Conservation (phyloP, 2,113 vertebrate genomes). For the Proterorhinus semilunaris region DNA sequence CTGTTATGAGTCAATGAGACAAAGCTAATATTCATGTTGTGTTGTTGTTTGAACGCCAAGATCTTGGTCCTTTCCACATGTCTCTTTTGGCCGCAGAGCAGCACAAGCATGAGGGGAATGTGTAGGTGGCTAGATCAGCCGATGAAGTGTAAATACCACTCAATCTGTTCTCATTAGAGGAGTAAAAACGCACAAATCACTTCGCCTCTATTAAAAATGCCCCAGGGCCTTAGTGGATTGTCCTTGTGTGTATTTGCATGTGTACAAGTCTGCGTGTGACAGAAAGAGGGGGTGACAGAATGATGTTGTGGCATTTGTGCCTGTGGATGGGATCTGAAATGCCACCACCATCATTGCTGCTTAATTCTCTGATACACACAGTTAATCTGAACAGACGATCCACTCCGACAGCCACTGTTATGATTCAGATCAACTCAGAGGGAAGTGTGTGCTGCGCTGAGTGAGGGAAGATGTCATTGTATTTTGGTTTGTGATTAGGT, state of each 20-base stretch:
- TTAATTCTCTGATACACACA: conserved; percentile 71
- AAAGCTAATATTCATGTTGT: conserved; percentile 56
- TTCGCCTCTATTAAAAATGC: conserved; percentile 71
- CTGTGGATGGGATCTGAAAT: conserved; percentile 71
- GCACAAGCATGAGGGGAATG: conserved; percentile 63
- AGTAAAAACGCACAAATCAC: conserved; percentile 71
- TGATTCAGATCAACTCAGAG: conserved; percentile 96
- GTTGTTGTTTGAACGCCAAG: conserved; percentile 56
- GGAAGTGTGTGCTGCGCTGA: conserved; percentile 75
- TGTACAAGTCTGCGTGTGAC: conserved; percentile 21
- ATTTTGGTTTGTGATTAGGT: conserved; percentile 75
- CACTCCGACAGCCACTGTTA: conserved; percentile 85
- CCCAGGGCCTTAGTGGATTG: conserved; percentile 59
- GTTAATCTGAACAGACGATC: conserved; percentile 75
- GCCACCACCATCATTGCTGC: conserved; percentile 73
- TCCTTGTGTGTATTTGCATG: conserved; percentile 26
- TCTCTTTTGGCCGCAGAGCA: conserved; percentile 67
- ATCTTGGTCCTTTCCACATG: conserved; percentile 59
- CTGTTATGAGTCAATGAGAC: conserved; percentile 47
- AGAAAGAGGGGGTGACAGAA: conserved; percentile 52
- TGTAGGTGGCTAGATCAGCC: conserved; percentile 73
- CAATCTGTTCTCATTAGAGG: conserved; percentile 77
- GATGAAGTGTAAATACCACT: conserved; percentile 78
- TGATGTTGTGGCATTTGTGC: conserved; percentile 75
- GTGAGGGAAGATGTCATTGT: conserved; percentile 71